Evolutionary conservation across 2,113 vertebrate genomes (phyloP).

Genomic region (Plotosus lineatus): DNA sequence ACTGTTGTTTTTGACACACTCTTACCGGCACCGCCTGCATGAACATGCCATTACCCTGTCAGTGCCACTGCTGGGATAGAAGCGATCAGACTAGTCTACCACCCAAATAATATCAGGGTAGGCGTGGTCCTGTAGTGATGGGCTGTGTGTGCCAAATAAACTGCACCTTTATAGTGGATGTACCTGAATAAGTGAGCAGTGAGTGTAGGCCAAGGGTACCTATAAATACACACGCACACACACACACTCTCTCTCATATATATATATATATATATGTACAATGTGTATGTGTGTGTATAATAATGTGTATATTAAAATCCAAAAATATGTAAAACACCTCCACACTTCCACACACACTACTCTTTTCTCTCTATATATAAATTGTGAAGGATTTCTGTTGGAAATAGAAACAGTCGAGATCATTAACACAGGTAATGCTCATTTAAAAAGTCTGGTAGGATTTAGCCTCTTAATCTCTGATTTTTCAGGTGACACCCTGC

Average conservation of each 20-base stretch:
- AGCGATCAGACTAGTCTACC: background rate
- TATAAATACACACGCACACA: too few species aligned
- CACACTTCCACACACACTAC: background rate
- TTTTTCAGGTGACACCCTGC: background rate
- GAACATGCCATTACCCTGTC: background rate
- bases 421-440: background rate
- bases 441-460: background rate
- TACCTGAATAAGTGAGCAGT: background rate
- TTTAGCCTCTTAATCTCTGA: slow-evolving; percentile 8
- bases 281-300: too few species aligned
- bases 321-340: background rate
- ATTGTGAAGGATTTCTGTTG: background rate
- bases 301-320: background rate
- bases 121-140: background rate
- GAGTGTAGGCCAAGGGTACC: too few species aligned
- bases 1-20: background rate
- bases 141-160: background rate
- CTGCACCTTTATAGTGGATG: background rate
- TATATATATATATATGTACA: too few species aligned
- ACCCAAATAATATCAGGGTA: background rate
- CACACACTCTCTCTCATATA: too few species aligned
- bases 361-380: background rate
- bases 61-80: background rate
- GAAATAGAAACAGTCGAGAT: slow-evolving; percentile 3
- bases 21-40: background rate